Percentiles rank a stretch among this genome's conserved stretches.
Evolutionary conservation across 2,113 vertebrate species (phyloP).

Genomic region (Oenanthe oenanthe): DNA sequence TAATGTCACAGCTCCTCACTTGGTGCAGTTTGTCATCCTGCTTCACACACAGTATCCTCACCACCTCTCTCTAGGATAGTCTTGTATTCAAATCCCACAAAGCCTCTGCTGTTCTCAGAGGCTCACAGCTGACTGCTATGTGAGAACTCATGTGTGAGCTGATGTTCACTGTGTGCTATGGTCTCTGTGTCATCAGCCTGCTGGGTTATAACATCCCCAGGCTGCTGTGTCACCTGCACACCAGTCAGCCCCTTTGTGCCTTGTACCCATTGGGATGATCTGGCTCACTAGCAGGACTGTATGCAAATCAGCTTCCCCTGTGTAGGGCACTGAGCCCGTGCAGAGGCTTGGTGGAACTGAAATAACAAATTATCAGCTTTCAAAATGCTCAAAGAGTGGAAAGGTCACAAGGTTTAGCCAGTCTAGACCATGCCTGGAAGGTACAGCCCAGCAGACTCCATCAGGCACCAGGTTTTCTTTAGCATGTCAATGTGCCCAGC

Average conservation of each 20-base stretch:
- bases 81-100: not conserved
- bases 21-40: not conserved
- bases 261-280: not conserved
- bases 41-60: not conserved
- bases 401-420: conserved; percentile 22
- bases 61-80: not conserved
- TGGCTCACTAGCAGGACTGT: not conserved
- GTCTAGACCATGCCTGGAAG: conserved; percentile 21
- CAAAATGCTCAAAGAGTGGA: not conserved
- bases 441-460: not conserved
- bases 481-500: not conserved
- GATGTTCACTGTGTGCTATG: not conserved
- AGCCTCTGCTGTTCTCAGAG: not conserved
- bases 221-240: not conserved
- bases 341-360: not conserved
- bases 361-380: conserved; percentile 20
- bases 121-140: not conserved
- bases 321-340: not conserved
- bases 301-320: not conserved
- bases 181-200: not conserved
- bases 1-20: not conserved
- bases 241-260: not conserved
- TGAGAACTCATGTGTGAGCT: not conserved
- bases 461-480: not conserved
- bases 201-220: not conserved